Evolutionary conservation across 2,888 invertebrate genomes (phyloP), one percentile per base, ranked within the genome.

Genomic region (Ophion slaviceki): DNA sequence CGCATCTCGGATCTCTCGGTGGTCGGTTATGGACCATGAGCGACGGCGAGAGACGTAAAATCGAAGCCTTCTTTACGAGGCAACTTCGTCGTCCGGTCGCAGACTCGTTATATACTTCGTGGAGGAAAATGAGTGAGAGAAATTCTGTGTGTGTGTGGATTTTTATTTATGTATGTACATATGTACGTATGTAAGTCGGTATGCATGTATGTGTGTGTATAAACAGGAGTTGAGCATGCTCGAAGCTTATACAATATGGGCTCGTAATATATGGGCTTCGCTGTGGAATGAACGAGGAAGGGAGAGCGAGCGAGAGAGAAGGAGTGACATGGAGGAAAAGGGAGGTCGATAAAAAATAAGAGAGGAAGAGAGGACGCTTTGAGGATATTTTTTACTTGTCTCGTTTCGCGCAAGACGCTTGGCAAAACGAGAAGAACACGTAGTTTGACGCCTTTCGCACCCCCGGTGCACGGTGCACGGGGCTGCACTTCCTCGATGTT

Each of bases 11-110:
- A 20, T 72, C 32, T 53, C 53, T 17, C 61, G 61, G 59, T 61
- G 62, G 47, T 82, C 66, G 57, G 28, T 80, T 78, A 78, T 61
- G 80, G 80, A 59, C 57, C 47, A 71, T 59, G 57, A 47, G 57
- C 59, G 75, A 82, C 36, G 72, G 62, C n/a, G 59, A 57, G 67
- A 71, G 67, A 77, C 74, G 84, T 82, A 83, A 76, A 83, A 86
- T 84, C 85, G 80, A 85, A 82, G 80, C 40, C 78, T 80, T 81
- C 80, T 87, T 86, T 86, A 86, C 84, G 86, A 84, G 84, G 82
- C 71, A 81, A 61, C 80, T 68, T 61, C 82, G 82, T 77, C 80
- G 82, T 64, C 62, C 61, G 59, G 67, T 75, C 72, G 59, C 45
- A 68, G 77, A 20, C 83, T 86, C 77, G 79, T 79, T 80, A 59